These are phyloP conservation scores for Eulemur mongoz DNA, from an alignment of 2,797 vertebrate species.

Conservation along the genomic window DNA sequence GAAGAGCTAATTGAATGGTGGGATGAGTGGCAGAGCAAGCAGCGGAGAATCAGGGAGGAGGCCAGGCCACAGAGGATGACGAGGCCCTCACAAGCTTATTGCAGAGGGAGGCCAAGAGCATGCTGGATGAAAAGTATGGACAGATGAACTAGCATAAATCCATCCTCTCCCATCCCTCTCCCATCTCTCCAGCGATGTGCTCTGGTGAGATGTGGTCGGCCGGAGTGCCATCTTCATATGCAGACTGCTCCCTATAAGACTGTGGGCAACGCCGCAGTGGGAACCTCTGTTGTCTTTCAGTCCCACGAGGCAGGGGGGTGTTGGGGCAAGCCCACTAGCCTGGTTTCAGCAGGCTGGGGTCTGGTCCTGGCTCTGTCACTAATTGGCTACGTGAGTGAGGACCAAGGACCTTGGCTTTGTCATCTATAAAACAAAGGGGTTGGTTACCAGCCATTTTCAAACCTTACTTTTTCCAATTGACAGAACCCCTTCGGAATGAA, in stretches of 20 bases:
- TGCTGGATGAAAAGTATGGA: neutral
- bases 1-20: neutral
- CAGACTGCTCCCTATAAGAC: neutral
- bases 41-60: neutral
- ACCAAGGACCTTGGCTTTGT: neutral
- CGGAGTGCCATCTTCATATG: neutral
- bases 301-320: neutral
- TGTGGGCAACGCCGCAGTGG: neutral
- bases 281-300: neutral
- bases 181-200: neutral
- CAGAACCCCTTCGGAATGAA: neutral
- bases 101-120: neutral
- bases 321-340: neutral
- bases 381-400: neutral
- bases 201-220: neutral
- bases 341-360: neutral
- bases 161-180: neutral
- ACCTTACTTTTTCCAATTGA: neutral
- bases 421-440: neutral
- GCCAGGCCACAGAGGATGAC: neutral
- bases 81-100: neutral
- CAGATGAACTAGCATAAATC: neutral
- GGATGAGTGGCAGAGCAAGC: neutral
- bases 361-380: neutral
- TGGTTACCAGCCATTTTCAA: neutral